A percentile compares a stretch with the other conserved stretches of the same genome.
Conservation (phyloP, 2,797 vertebrate genomes). For the Sebastes vulpes region DNA sequence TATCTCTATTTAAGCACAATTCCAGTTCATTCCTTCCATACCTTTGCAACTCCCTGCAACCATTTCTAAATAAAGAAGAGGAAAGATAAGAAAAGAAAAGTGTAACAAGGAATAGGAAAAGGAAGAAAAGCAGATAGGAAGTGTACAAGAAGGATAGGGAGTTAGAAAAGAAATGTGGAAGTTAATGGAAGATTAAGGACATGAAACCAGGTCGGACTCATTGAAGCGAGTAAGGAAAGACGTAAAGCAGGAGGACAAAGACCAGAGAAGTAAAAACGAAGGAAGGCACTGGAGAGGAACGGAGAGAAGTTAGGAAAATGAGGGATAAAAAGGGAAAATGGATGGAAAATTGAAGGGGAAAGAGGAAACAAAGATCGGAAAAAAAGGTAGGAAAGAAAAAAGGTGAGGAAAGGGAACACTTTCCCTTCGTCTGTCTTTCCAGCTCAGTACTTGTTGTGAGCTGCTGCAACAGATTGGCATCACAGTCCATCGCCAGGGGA, state of each 20-base stretch:
- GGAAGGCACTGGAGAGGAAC: not conserved
- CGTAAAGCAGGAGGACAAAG: not conserved
- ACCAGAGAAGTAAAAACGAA: not conserved
- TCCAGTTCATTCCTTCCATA: not conserved
- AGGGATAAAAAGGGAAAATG: not conserved
- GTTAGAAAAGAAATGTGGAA: not conserved
- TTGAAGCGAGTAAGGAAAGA: not conserved
- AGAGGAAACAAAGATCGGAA: not conserved
- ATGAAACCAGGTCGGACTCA: not conserved
- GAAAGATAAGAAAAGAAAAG: not conserved
- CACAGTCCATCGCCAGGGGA: conserved; percentile 63
- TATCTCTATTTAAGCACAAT: conserved; percentile 1
- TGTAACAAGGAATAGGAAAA: not conserved
- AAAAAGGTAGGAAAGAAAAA: not conserved
- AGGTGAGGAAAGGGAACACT: not conserved
- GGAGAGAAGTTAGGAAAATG: not conserved
- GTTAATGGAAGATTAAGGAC: not conserved
- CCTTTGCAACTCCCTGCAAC: not conserved
- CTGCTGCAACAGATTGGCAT: conserved; percentile 63
- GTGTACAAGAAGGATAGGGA: not conserved
- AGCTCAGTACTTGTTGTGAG: conserved; percentile 36
- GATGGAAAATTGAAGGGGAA: not conserved
- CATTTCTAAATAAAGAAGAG: not conserved
- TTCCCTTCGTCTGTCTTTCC: conserved; percentile 2
- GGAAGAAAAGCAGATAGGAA: not conserved